Evolutionary conservation across 2,797 vertebrate genomes (phyloP).

Genomic region (Triplophysa bombifrons): DNA sequence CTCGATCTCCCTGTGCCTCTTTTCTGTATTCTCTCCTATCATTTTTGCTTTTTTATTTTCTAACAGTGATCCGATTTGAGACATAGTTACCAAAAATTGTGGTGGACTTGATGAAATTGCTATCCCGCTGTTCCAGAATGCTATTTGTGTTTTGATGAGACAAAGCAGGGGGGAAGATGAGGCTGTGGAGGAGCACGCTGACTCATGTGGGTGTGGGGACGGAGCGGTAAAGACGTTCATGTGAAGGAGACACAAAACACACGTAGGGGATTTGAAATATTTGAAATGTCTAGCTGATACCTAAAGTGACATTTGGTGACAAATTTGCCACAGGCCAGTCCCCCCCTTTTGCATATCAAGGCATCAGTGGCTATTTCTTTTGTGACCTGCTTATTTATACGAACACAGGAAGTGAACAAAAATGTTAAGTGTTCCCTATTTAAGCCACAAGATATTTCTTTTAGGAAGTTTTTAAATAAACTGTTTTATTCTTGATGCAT

Average conservation of each 20-base stretch:
- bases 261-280: constrained; percentile 8
- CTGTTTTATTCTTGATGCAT: too few species aligned
- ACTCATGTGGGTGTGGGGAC: background rate
- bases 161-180: constrained; percentile 18
- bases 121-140: background rate
- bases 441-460: too few species aligned
- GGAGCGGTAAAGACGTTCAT: background rate
- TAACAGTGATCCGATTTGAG: constrained; percentile 9
- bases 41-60: constrained; percentile 16
- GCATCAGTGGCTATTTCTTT: too few species aligned
- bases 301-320: constrained; percentile 28
- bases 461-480: too few species aligned
- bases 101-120: constrained; percentile 12
- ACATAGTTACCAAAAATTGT: background rate
- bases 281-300: constrained; percentile 22
- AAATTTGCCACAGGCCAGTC: constrained; percentile 16
- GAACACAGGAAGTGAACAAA: background rate
- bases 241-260: constrained; percentile 8
- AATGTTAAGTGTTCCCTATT: background rate
- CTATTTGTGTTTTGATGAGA: constrained; percentile 23
- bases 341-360: background rate
- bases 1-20: background rate
- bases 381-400: constrained; percentile 1
- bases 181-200: background rate
- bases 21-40: background rate